These are phyloP conservation scores for Antedon mediterranea DNA, from an alignment of 53 echinoderm and acorn worm species.

Conservation along the genomic window DNA sequence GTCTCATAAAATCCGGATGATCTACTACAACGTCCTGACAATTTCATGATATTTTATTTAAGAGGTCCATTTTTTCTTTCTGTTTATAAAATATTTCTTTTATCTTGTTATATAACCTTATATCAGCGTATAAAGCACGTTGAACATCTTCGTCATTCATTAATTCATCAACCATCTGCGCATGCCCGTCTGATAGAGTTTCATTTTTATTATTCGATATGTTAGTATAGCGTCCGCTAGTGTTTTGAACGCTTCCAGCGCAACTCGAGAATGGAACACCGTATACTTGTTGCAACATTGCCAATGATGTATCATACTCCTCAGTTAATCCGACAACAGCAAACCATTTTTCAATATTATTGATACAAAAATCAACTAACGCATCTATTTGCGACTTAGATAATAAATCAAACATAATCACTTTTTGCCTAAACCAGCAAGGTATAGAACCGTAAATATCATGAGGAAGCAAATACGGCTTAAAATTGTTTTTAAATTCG, in stretches of 20 bases:
- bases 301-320: constrained; percentile 58
- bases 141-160: constrained; percentile 38
- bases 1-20: too few relatives aligned
- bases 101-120: constrained; percentile 22
- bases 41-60: not conserved
- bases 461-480: constrained; percentile 8
- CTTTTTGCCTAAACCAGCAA: constrained; percentile 94
- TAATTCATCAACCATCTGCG: constrained; percentile 22
- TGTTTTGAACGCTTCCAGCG: constrained; percentile 34
- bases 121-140: constrained; percentile 16
- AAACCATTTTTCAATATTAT: constrained; percentile 77
- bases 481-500: constrained; percentile 3
- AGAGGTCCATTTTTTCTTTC: constrained; percentile 5
- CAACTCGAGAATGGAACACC: constrained; percentile 51
- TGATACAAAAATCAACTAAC: constrained; percentile 33
- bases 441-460: constrained; percentile 16
- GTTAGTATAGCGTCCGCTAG: not conserved
- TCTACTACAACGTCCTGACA: too few relatives aligned
- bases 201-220: constrained; percentile 9
- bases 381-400: constrained; percentile 16
- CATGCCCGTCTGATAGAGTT: constrained; percentile 2
- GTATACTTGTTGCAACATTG: constrained; percentile 58
- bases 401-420: constrained; percentile 44
- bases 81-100: constrained; percentile 38
- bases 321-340: constrained; percentile 65